Base-by-base conservation (phyloP, 2,888 invertebrate genomes). In the Drosophila pegasa region DNA sequence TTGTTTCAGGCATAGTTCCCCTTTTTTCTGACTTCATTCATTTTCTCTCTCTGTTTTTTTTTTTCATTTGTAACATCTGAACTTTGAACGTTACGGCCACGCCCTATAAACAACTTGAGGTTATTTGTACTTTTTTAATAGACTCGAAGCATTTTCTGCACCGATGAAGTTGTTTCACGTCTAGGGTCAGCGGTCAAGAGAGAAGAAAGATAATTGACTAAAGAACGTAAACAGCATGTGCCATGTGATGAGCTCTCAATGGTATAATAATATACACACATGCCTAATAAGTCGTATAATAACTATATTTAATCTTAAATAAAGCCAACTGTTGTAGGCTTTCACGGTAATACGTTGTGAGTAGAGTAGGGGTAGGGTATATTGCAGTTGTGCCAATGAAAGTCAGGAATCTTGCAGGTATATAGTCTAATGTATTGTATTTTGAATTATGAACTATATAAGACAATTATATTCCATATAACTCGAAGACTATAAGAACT, bases 1-100 rank as follows among this genome's bases (percentile, higher is more conserved):
- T 66, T 50, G 71, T 68, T 76, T 85, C 77, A 85, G 78, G 89
- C 89, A 85, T 87, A 82, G 81, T 89, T 89, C 89, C 89, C 85
- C 76, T 76, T 67, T 58, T 75, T 79, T 63, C 71, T 71, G 43
- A 16, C 69, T 71, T 71, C 71, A 7, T 33, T 33, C 20, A 12
- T n/a, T n/a, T n/a, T n/a, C n/a, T n/a, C n/a, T n/a, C n/a, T 14
- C 0, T n/a, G 4, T 16, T 45, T 16, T 12, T 50, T 51, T 22
- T 12, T 25, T 25, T 25, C 5, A 4, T 25, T 3, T 4, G 25
- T 43, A 45, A 22, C 27, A 27, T 27, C 27, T 76, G 76, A 84
- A 81, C 78, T 81, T 55, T 73, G 61, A 57, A 57, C 71, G 52
- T 50, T 37, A 43, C 25, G 33, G 64, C 51, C 57, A 80, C 80